phyloP scores from a whole-genome alignment of 2,113 vertebrate species.

The Antigone vipio region DNA sequence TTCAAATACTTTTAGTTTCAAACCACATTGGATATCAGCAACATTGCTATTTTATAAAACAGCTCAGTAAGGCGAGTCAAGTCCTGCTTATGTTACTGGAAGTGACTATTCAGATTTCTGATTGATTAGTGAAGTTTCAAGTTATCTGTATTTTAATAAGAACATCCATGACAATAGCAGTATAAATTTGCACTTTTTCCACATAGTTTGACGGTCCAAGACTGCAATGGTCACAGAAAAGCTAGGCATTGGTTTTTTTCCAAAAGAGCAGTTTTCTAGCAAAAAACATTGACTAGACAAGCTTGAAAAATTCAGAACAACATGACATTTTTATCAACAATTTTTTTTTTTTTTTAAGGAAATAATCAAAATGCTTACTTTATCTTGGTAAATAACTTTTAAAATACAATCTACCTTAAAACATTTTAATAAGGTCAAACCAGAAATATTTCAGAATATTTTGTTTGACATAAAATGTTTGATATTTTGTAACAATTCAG shows the following conservation, averaged over 20 bases:
- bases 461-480: not conserved
- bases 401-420: not conserved
- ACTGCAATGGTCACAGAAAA: not conserved
- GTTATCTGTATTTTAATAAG: not conserved
- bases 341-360: not conserved
- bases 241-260: not conserved
- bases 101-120: not conserved
- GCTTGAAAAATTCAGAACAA: not conserved
- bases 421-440: not conserved
- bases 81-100: not conserved
- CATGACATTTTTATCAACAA: too few relatives aligned
- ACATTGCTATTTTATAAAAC: not conserved
- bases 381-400: not conserved
- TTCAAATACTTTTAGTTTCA: not conserved
- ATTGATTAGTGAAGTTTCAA: not conserved
- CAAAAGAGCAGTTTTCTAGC: not conserved
- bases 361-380: not conserved
- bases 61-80: not conserved
- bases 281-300: not conserved
- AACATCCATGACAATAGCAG: not conserved
- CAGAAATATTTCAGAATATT: not conserved
- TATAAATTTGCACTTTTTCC: not conserved
- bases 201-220: not conserved
- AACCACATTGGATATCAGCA: not conserved
- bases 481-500: not conserved